phyloP scores from a whole-genome alignment of 2,888 invertebrate genomes.

The Physocephala rufipes region DNA sequence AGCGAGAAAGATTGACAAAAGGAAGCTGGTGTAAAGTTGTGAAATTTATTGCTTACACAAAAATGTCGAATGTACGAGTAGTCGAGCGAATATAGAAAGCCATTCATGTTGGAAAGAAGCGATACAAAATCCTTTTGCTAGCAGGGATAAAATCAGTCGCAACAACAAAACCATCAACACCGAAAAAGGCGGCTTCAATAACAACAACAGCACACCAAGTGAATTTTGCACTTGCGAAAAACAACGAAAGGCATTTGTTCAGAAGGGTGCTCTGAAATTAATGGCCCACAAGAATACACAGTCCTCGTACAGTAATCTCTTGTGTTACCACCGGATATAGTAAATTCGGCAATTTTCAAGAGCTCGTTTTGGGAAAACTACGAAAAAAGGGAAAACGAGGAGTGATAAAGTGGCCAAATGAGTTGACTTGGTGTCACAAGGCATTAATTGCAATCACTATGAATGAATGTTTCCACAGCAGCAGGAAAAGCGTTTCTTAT shows the following conservation, averaged over 20 bases:
- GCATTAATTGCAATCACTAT: too few relatives aligned
- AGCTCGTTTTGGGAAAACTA: too few relatives aligned
- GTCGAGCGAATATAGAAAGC: conserved; percentile 30
- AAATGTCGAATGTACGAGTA: conserved; percentile 41
- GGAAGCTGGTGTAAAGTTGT: conserved; percentile 13
- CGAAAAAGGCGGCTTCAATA: too few relatives aligned
- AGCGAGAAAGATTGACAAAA: neutral
- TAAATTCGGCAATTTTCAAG: conserved; percentile 28
- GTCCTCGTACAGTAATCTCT: neutral
- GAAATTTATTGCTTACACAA: conserved; percentile 40
- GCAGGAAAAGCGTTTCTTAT: neutral
- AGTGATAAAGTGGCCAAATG: neutral
- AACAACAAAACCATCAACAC: conserved; percentile 29
- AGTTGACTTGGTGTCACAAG: too few relatives aligned
- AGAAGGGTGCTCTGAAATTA: conserved; percentile 41
- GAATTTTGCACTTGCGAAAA: conserved; percentile 16
- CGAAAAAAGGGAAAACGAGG: too few relatives aligned
- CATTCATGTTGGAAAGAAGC: conserved; percentile 34
- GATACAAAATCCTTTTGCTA: conserved; percentile 1
- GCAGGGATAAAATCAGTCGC: neutral
- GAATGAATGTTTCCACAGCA: neutral
- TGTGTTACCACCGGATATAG: too few relatives aligned
- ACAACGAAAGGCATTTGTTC: conserved; percentile 29
- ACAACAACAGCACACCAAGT: conserved; percentile 30
- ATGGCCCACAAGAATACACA: conserved; percentile 35